These are phyloP conservation scores for Atrichornis clamosus DNA, from an alignment of 2,113 vertebrate species.

Conservation along the genomic window DNA sequence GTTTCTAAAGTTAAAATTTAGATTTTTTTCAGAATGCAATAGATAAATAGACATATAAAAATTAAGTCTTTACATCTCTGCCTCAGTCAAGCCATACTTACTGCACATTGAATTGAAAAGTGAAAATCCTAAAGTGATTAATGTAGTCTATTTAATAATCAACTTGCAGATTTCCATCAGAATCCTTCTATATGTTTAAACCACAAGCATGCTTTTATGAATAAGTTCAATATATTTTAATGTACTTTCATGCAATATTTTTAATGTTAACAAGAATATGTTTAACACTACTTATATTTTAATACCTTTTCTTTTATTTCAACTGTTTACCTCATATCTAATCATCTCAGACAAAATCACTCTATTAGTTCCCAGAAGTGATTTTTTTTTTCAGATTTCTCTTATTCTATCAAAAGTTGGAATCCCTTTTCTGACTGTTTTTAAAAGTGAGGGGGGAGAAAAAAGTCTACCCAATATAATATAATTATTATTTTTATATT, in stretches of 20 bases:
- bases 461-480: background rate
- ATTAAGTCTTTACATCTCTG: background rate
- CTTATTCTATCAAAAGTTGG: background rate
- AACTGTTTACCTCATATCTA: background rate
- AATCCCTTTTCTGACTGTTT: background rate
- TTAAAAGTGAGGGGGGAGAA: background rate
- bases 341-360: accelerated
- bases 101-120: background rate
- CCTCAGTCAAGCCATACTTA: background rate
- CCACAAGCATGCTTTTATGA: background rate
- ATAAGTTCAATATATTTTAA: background rate
- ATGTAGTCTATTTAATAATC: background rate
- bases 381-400: background rate
- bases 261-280: background rate
- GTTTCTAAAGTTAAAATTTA: background rate
- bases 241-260: background rate
- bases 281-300: background rate
- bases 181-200: background rate
- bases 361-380: background rate
- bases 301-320: background rate
- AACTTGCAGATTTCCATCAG: background rate
- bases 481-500: no score
- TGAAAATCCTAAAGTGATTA: background rate
- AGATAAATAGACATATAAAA: background rate
- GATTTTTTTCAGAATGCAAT: background rate